A percentile compares a stretch with the other conserved stretches of the same genome.
phyloP scores from a whole-genome alignment of 2,113 vertebrate genomes.

The Candoia aspera region DNA sequence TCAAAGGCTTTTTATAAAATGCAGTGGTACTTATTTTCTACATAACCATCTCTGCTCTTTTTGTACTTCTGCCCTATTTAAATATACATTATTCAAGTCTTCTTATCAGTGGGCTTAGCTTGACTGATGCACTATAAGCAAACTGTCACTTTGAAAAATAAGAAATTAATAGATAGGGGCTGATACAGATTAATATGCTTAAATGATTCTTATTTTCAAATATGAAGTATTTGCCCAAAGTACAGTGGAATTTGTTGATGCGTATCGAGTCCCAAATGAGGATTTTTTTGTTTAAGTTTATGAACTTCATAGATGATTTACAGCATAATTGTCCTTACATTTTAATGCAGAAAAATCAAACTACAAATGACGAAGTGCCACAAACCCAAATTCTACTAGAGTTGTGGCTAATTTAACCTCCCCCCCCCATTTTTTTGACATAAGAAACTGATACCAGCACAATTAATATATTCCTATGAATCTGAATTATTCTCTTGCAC shows the following conservation, averaged over 20 bases:
- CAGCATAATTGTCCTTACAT: constrained; percentile 30
- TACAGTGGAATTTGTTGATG: constrained; percentile 24
- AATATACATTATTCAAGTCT: constrained; percentile 2
- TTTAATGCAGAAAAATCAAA: constrained; percentile 23
- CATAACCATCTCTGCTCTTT: neutral
- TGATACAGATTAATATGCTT: constrained; percentile 2
- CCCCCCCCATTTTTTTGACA: neutral
- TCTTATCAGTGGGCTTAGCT: neutral
- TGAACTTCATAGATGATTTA: constrained; percentile 34
- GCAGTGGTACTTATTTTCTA: neutral
- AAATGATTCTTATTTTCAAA: constrained; percentile 18
- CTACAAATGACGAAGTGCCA: constrained; percentile 8
- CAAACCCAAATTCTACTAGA: neutral
- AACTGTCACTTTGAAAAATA: neutral
- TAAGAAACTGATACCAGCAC: neutral
- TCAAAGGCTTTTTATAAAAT: neutral
- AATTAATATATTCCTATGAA: neutral
- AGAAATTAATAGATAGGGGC: constrained; percentile 38
- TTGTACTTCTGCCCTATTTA: constrained; percentile 18
- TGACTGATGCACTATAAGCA: constrained; percentile 8
- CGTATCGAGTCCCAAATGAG: constrained; percentile 34
- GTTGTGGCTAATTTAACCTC: neutral
- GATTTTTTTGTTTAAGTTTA: constrained; percentile 30
- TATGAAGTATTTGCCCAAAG: constrained; percentile 7
- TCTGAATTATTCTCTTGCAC: neutral